Conservation (phyloP, 2,113 vertebrate genomes). For the Aphyosemion australe region DNA sequence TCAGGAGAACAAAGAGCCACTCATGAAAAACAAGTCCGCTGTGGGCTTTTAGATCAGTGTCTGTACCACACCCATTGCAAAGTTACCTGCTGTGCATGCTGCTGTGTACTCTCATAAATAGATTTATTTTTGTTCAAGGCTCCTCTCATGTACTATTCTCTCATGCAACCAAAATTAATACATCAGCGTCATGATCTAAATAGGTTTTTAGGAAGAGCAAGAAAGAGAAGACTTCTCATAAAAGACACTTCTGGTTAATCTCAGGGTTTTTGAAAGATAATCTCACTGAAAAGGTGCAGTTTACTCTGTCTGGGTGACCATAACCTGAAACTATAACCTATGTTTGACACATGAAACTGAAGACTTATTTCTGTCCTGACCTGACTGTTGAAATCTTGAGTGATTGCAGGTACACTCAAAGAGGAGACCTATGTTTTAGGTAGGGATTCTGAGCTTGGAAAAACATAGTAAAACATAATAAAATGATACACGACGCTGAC, state of each 20-base stretch:
- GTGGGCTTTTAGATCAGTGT: constrained; percentile 41
- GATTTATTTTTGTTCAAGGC: constrained; percentile 29
- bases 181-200: constrained; percentile 13
- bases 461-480: too few relatives aligned
- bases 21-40: constrained; percentile 28
- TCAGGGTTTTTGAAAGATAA: not conserved
- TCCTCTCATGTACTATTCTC: constrained; percentile 9
- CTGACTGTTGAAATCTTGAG: not conserved
- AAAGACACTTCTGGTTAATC: too few relatives aligned
- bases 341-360: not conserved
- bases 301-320: not conserved
- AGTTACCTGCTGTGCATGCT: constrained; percentile 39
- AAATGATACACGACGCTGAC: too few relatives aligned
- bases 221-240: too few relatives aligned
- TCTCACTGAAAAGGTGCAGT: not conserved
- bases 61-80: constrained; percentile 13
- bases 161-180: constrained; percentile 3
- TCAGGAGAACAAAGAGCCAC: constrained; percentile 41
- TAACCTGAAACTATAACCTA: constrained; percentile 1
- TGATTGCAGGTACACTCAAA: not conserved
- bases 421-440: not conserved
- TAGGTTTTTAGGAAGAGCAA: not conserved
- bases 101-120: constrained; percentile 28
- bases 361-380: not conserved
- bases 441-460: not conserved